phyloP scores from a whole-genome alignment of 2,797 vertebrate genomes.

The Xiphorhynchus erythropygius region DNA sequence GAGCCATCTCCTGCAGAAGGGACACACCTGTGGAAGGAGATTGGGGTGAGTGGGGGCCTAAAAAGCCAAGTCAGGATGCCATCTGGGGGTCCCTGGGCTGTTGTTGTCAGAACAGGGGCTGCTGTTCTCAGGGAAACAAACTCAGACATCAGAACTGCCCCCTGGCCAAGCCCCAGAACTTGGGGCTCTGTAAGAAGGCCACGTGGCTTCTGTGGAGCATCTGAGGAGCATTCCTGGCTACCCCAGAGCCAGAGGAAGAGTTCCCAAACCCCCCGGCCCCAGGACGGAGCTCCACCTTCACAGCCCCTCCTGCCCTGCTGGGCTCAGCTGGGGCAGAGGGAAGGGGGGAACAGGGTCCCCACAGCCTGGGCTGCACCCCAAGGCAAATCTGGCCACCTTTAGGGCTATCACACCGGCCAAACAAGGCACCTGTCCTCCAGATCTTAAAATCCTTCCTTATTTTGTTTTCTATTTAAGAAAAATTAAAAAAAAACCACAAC shows the following conservation, averaged over 20 bases:
- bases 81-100: rapidly evolving
- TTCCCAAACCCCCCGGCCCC: not conserved
- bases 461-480: not conserved
- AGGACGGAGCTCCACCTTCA: not conserved
- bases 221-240: not conserved
- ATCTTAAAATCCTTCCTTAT: not conserved
- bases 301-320: not conserved
- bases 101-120: not conserved
- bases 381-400: not conserved
- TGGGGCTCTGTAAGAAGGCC: rapidly evolving
- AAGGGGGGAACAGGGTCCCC: not conserved
- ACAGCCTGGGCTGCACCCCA: not conserved
- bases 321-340: not conserved
- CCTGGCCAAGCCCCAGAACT: rapidly evolving
- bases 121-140: not conserved
- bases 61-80: not conserved
- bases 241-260: rapidly evolving
- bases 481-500: not conserved
- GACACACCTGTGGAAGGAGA: not conserved
- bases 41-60: no score
- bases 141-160: not conserved
- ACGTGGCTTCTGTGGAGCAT: rapidly evolving
- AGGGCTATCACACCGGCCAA: not conserved
- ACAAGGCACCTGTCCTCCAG: not conserved
- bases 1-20: not conserved